Percentiles rank a stretch among this genome's conserved stretches.
These are phyloP conservation scores for Hemibagrus wyckioides DNA, from an alignment of 2,113 vertebrate genomes.

Conservation along the genomic window DNA sequence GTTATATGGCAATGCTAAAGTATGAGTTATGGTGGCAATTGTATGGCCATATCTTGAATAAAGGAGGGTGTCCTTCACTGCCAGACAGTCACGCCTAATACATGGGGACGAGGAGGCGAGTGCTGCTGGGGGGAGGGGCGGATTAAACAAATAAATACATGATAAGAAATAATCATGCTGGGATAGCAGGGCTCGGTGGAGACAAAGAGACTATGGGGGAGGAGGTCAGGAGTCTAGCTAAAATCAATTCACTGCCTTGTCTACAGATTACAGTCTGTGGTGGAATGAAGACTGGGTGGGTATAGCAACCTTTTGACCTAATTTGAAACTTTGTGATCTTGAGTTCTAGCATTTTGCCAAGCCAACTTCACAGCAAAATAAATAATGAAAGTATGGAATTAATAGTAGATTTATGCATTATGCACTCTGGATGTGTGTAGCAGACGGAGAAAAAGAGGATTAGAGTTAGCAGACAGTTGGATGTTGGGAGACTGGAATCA, in stretches of 20 bases:
- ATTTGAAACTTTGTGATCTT: neutral
- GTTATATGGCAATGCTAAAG: conserved; percentile 60
- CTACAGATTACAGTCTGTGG: conserved; percentile 44
- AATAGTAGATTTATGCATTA: neutral
- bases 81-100: conserved; percentile 67
- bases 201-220: conserved; percentile 75
- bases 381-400: neutral
- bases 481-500: conserved; percentile 53
- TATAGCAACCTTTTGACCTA: conserved; percentile 33
- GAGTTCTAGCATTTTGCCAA: neutral
- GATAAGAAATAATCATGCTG: conserved; percentile 78
- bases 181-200: conserved; percentile 64
- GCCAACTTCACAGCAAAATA: neutral
- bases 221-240: conserved; percentile 53
- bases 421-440: neutral
- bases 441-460: conserved; percentile 40
- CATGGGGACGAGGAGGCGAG: conserved; percentile 66
- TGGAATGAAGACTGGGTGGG: conserved; percentile 43
- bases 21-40: conserved; percentile 43
- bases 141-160: conserved; percentile 83
- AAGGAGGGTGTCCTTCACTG: conserved; percentile 54
- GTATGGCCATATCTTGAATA: conserved; percentile 35
- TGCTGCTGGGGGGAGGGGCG: conserved; percentile 69
- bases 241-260: conserved; percentile 72
- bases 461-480: conserved; percentile 11